Evolutionary conservation across 2,113 vertebrate species (phyloP).

Genomic region (Eptatretus burgeri): DNA sequence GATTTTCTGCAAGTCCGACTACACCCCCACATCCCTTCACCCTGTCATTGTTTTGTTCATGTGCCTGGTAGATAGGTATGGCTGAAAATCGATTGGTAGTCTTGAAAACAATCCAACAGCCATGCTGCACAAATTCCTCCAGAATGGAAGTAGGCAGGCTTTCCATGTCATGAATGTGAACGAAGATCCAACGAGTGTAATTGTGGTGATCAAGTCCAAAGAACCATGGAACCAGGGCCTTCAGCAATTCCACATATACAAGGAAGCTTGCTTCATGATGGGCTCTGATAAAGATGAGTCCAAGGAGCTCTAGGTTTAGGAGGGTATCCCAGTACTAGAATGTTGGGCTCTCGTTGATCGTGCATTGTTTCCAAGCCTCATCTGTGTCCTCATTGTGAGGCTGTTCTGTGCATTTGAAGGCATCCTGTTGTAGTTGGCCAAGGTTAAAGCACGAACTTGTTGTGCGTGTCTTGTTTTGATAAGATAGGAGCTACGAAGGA

Average conservation of each 20-base stretch:
- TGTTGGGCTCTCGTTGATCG: not conserved
- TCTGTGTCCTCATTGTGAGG: not conserved
- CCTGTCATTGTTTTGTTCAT: conserved; percentile 3
- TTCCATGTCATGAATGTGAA: conserved; percentile 1
- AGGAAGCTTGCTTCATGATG: not conserved
- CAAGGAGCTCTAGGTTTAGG: conserved; percentile 1
- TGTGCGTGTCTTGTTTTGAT: not conserved
- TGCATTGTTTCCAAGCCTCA: not conserved
- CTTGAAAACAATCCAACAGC: not conserved
- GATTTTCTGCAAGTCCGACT: conserved; percentile 1
- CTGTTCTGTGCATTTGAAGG: not conserved
- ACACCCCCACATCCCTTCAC: not conserved
- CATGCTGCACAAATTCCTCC: not conserved
- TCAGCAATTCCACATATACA: not conserved
- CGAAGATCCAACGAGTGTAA: not conserved
- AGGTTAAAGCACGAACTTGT: not conserved
- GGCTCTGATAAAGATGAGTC: conserved; percentile 3
- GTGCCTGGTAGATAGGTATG: not conserved
- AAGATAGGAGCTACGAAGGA: not conserved
- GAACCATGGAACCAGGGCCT: conserved; percentile 1
- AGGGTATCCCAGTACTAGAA: not conserved
- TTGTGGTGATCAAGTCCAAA: not conserved
- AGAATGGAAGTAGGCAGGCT: not conserved
- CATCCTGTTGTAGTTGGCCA: not conserved
- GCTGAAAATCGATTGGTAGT: not conserved